Percentiles rank a stretch among this genome's conserved stretches.
Evolutionary conservation across 2,888 invertebrate species (phyloP).

Genomic region (Apamea sordens): DNA sequence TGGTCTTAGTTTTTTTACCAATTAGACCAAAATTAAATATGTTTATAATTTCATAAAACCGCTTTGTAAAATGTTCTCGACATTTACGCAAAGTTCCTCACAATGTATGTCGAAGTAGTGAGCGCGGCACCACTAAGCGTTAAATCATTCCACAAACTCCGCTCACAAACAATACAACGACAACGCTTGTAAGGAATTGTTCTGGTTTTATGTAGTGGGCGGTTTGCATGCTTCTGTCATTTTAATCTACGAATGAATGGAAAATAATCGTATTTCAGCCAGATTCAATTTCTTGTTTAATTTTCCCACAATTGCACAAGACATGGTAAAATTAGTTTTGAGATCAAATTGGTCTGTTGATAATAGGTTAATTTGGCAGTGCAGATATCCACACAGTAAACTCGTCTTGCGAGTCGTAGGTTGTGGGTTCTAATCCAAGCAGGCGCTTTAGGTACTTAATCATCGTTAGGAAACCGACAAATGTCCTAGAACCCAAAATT

Average conservation of each 20-base stretch:
- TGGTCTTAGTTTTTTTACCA: not conserved
- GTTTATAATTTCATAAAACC: not conserved
- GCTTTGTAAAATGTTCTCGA: slow-evolving; percentile 10
- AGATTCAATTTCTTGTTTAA: not conserved
- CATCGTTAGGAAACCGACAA: not conserved
- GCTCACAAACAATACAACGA: slow-evolving; percentile 9
- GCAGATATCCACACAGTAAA: too few relatives aligned
- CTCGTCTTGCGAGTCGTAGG: too few relatives aligned
- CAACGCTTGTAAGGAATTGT: slow-evolving; percentile 25
- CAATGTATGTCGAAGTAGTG: not conserved
- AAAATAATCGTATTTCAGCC: too few relatives aligned
- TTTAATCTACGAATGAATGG: slow-evolving; percentile 19
- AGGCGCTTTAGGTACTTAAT: not conserved
- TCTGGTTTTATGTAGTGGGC: slow-evolving; percentile 6
- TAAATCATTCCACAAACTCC: slow-evolving; percentile 26
- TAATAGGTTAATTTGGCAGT: too few relatives aligned
- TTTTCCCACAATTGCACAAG: not conserved
- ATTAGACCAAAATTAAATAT: not conserved
- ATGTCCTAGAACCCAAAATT: not conserved
- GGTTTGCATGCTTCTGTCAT: not conserved
- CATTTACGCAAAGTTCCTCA: not conserved
- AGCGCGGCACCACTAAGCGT: not conserved
- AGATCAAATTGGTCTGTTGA: not conserved
- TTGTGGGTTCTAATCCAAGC: not conserved
- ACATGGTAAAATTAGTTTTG: not conserved